A percentile compares a stretch with the other conserved stretches of the same genome.
Conservation (phyloP, 2,797 vertebrate species). For the Xenentodon cancila region DNA sequence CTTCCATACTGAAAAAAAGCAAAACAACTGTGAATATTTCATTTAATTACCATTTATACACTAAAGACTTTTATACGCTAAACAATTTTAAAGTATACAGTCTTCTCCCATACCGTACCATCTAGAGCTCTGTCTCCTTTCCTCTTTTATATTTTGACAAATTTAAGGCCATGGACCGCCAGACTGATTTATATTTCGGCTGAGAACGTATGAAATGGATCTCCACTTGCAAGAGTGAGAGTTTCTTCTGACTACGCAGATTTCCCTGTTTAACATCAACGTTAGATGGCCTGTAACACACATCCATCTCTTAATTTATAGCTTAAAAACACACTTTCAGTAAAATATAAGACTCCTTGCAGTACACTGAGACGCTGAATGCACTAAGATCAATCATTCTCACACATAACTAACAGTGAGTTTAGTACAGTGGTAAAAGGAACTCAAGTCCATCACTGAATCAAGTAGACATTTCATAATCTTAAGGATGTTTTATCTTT, state of each 20-base stretch:
- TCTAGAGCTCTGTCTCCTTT: background rate
- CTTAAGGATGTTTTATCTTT: background rate
- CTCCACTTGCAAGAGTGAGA: conserved; percentile 5
- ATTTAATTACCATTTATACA: too few species aligned
- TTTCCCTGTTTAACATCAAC: conserved; percentile 32
- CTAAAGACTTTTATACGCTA: too few species aligned
- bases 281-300: conserved; percentile 34
- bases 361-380: background rate
- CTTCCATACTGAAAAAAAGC: too few species aligned
- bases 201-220: conserved; percentile 18
- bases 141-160: conserved; percentile 11
- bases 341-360: conserved; percentile 15
- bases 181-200: conserved; percentile 5
- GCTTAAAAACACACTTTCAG: conserved; percentile 19
- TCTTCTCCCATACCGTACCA: too few species aligned
- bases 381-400: conserved; percentile 14
- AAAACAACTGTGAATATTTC: too few species aligned
- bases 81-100: background rate
- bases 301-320: conserved; percentile 31
- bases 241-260: conserved; percentile 40
- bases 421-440: background rate
- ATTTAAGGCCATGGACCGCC: conserved; percentile 4
- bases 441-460: conserved; percentile 3
- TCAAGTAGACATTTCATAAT: background rate
- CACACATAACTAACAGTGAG: conserved; percentile 10